Evolutionary conservation across 2,888 invertebrate genomes (phyloP).

Genomic region (Timema cristinae): DNA sequence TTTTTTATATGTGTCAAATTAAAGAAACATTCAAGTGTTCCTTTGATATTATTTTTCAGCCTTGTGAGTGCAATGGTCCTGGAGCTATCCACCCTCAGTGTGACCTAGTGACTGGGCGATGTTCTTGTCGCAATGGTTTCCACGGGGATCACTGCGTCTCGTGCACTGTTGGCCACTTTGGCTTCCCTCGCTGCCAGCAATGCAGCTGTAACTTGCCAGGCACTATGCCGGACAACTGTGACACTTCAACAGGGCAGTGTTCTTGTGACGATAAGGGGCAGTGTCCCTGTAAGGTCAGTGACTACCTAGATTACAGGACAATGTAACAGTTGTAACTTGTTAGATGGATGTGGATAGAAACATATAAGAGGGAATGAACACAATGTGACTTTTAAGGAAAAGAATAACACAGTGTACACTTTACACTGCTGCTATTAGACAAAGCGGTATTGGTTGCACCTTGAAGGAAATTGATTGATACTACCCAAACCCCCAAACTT

Average conservation of each 20-base stretch:
- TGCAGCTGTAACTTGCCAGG: slow-evolving; percentile 81
- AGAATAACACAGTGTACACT: too few species aligned
- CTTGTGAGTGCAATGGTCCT: slow-evolving; percentile 68
- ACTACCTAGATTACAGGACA: neutral
- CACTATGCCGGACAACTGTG: slow-evolving; percentile 47
- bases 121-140: slow-evolving; percentile 72
- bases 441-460: too few species aligned
- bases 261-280: slow-evolving; percentile 69
- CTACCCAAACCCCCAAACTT: too few species aligned
- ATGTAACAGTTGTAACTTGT: too few species aligned
- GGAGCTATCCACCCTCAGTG: slow-evolving; percentile 68
- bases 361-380: too few species aligned
- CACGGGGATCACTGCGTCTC: slow-evolving; percentile 71
- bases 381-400: too few species aligned
- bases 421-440: too few species aligned
- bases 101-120: slow-evolving; percentile 59
- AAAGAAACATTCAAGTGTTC: too few species aligned
- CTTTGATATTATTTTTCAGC: slow-evolving; percentile 38
- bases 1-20: too few species aligned
- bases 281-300: slow-evolving; percentile 81
- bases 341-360: neutral
- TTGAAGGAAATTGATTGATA: too few species aligned
- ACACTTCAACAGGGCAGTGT: slow-evolving; percentile 51
- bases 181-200: slow-evolving; percentile 79
- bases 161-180: slow-evolving; percentile 84